Conservation (phyloP, 2,113 vertebrate genomes). For the Butastur rufipennis region DNA sequence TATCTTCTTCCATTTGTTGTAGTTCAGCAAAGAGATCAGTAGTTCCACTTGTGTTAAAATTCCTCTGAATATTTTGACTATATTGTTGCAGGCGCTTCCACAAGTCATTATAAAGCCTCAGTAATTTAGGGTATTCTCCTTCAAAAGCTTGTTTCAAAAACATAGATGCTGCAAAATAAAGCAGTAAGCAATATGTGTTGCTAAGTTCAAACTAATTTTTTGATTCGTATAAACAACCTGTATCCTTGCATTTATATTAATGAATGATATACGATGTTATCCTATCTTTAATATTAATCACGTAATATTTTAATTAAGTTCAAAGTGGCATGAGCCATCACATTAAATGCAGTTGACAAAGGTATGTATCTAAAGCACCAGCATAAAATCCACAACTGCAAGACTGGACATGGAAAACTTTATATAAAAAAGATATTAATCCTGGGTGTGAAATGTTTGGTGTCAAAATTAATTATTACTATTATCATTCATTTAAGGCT, state of each 20-base stretch:
- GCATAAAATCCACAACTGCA: neutral
- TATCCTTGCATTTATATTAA: neutral
- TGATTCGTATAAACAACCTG: neutral
- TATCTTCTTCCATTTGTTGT: constrained; percentile 77
- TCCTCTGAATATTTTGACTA: constrained; percentile 85
- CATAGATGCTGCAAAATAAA: constrained; percentile 79
- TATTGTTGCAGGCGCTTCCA: constrained; percentile 97
- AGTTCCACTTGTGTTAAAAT: constrained; percentile 65
- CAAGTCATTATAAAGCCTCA: constrained; percentile 93
- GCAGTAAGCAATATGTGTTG: neutral
- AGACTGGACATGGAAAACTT: neutral
- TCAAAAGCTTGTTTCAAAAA: constrained; percentile 97
- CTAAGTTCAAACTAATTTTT: neutral
- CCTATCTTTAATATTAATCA: neutral
- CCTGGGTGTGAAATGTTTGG: neutral
- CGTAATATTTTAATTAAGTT: neutral
- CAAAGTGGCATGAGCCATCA: neutral
- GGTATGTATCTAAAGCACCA: neutral
- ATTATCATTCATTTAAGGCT: neutral
- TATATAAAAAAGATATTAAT: neutral
- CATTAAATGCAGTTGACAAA: neutral
- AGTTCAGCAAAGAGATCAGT: constrained; percentile 78
- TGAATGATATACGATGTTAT: neutral
- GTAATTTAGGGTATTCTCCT: constrained; percentile 94
- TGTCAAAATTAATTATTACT: neutral